A percentile compares a stretch with the other conserved stretches of the same genome.
phyloP scores from a whole-genome alignment of 2,113 vertebrate species.

The Ophthalmolycus amberensis region DNA sequence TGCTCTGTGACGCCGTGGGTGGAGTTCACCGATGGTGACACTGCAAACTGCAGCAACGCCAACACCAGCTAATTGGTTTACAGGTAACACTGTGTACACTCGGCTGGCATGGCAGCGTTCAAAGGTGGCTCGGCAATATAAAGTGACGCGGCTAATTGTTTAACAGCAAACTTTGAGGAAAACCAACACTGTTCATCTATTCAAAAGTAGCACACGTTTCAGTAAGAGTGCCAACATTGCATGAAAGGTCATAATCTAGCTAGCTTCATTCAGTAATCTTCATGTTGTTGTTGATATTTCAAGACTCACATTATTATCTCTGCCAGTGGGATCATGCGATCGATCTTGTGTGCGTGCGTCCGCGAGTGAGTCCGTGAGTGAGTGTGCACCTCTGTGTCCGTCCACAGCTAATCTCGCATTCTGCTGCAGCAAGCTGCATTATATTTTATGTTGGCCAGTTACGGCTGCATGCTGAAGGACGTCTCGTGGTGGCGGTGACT shows the following conservation, averaged over 20 bases:
- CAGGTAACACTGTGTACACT: constrained; percentile 54
- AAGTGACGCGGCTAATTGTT: constrained; percentile 61
- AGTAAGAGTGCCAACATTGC: not conserved
- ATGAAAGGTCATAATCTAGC: not conserved
- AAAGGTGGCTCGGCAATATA: constrained; percentile 42
- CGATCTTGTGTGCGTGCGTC: no score
- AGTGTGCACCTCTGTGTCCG: not conserved
- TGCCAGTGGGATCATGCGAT: no score
- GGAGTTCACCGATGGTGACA: constrained; percentile 64
- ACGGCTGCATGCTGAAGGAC: no score
- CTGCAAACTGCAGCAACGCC: constrained; percentile 55
- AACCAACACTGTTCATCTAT: constrained; percentile 18
- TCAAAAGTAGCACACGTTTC: constrained; percentile 17
- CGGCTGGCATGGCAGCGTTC: constrained; percentile 36
- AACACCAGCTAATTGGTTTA: constrained; percentile 70
- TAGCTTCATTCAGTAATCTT: not conserved
- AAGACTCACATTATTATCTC: not conserved
- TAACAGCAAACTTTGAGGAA: constrained; percentile 39
- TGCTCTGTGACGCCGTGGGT: constrained; percentile 63
- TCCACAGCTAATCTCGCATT: not conserved
- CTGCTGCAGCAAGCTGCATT: not conserved
- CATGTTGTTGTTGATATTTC: not conserved
- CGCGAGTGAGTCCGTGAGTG: not conserved
- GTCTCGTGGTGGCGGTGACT: no score
- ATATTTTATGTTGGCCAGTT: not conserved